Base-by-base conservation (phyloP, 2,888 invertebrate species). In the Phyllotreta cruciferae region DNA sequence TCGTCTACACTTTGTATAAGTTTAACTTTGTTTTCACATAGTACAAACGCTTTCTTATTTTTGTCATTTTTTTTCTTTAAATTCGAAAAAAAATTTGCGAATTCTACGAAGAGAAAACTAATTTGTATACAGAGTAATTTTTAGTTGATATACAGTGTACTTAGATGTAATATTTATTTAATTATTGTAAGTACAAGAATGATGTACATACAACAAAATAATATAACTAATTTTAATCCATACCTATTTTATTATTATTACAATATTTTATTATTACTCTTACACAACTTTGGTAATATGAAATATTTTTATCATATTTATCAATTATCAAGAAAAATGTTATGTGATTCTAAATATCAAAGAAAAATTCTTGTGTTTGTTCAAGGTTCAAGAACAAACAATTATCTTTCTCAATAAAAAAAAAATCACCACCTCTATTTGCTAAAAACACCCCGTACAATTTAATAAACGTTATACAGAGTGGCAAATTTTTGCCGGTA, bases 151-250 rank as follows among this genome's bases (percentile, higher is more conserved):
- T 50, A 44, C 58, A 55, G 54, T 49, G 55, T 54, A 55, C 44
- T 38, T 66, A 66, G 66, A 50, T 57, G 49, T 65, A 67, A 65
- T 67, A 67, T 67, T 67, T 67, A 67, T 67, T 63, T 55, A 45
- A 47, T 54, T 56, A 63, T 41, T 63, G 62, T 61, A 58, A 58
- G 50, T 24, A 65, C 53, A 60, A 56, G 63, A 61, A 44, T 10
- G 36, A 47, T 67, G 64, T 67, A 67, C 58, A 65, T 67, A 67
- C 11, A 50, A 41, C 36, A 58, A 58, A 50, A 3, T 58, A 49
- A 14, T 38, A 58, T 58, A 41, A 58, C 50, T 58, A 42, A 10
- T 34, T 58, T 58, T 58, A 58, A 50, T 58, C 39, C 56, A 56
- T 7, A 37, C 9, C 38, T 35, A 10, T n/a, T n/a, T n/a, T n/a